Base-by-base conservation (phyloP, 2,113 vertebrate genomes). In the Dipodomys spectabilis region DNA sequence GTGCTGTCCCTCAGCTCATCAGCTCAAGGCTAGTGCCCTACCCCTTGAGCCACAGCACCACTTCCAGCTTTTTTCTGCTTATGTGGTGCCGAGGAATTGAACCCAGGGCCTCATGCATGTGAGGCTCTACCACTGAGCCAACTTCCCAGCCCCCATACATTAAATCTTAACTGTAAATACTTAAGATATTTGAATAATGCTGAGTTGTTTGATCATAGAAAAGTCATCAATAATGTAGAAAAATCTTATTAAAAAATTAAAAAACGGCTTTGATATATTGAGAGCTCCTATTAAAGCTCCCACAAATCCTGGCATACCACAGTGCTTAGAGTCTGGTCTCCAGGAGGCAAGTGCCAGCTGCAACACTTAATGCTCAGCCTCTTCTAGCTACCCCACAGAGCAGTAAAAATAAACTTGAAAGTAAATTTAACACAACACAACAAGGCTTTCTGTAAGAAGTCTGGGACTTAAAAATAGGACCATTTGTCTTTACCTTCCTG, bases 401-500 rank as follows among this genome's bases (percentile, higher is more conserved):
- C 77, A 60, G 78, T 75, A 92, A 77, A 97, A 96, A 96, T 96
- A 95, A 92, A 96, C 90, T 9, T 32, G 32, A 82, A 96, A 97
- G 84, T 23, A 91, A 95, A 98, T 98, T 97, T 87, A 96, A 95
- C 6, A 15, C 28, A 89, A 88, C 82, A 57, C 83, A 95, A 94
- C 90, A 88, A 94, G 95, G 92, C 7, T 94, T n/a, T 28, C 64
- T 49, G 75, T 95, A 96, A 95, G 62, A 89, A 6, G 94, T 93
- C 94, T 68, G 80, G 32, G 77, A 75, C 95, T 95, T 90, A 78
- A 96, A 96, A 94, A 60, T 95, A 97, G 91, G 95, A 95, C 92
- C 57, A 30, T 82, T 96, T 96, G 95, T 88, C 96, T 97, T 98
- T 98, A 99, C 99, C 99, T 98, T 99, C 97, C 99, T 98, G 78